These are phyloP conservation scores for Daphoenositta chrysoptera DNA, from an alignment of 2,113 vertebrate species.

Conservation along the genomic window DNA sequence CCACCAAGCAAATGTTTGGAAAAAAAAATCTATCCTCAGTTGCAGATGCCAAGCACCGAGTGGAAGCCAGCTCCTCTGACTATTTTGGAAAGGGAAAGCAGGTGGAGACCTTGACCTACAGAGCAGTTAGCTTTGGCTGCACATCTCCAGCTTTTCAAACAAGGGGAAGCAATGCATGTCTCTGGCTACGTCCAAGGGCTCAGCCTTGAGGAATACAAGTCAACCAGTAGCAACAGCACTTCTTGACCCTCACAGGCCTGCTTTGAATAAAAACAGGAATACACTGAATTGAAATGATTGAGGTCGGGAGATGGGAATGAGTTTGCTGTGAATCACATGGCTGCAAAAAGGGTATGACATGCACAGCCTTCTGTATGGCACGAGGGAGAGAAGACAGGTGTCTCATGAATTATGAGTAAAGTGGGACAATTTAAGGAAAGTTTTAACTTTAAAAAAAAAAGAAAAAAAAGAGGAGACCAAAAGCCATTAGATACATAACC, in stretches of 20 bases:
- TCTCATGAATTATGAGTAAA: constrained; percentile 56
- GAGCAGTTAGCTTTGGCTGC: not conserved
- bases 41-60: not conserved
- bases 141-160: not conserved
- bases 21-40: not conserved
- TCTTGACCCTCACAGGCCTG: not conserved
- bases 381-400: constrained; percentile 7
- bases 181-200: not conserved
- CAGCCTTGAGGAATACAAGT: not conserved
- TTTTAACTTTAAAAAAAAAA: constrained; percentile 44
- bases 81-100: not conserved
- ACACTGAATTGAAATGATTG: not conserved
- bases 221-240: not conserved
- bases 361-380: not conserved
- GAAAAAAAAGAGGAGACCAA: constrained; percentile 4
- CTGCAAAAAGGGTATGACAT: not conserved
- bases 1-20: not conserved
- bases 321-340: not conserved
- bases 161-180: not conserved
- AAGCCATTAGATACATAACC: constrained; percentile 70
- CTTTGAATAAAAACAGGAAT: not conserved
- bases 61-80: not conserved
- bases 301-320: not conserved
- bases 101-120: not conserved
- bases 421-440: constrained; percentile 52